Evolutionary conservation across 2,888 invertebrate species (phyloP), one percentile per base, ranked within the genome.

Genomic region (Phyllotreta cruciferae): DNA sequence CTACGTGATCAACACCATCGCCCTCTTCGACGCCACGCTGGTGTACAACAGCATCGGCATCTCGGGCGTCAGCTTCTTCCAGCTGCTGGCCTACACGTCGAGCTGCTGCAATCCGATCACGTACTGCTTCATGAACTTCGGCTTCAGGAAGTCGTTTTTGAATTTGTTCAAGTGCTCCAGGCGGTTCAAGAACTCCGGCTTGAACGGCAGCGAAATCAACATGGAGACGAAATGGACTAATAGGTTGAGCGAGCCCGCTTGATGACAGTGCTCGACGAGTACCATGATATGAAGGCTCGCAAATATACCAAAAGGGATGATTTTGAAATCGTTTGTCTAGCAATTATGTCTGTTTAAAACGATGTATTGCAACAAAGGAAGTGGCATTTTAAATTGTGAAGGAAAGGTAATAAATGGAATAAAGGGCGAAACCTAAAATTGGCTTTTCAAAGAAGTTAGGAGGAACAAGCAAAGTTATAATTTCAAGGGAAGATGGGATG

Each of bases 31-130:
- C 68, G 79, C 82, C 0, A 74, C 76, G 7, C 78, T 81, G 24
- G 66, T 87, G 5, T 84, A 85, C 72, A 78, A 81, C 35, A 78
- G 77, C 10, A 75, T 85, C 8, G 84, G 85, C 1, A 82, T 81
- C 60, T 80, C 81, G 4, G 84, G 82, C 2, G 83, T 87, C 63
- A 83, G 84, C 45, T 80, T 85, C 63, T 81, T 87, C 53, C 86
- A 87, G 68, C 79, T 88, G 9, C 74, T 88, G 53, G 85, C 87
- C 3, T 88, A 87, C 74, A 80, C 84, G 2, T 87, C 87, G 6
- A 84, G 86, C 52, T 88, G 88, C 75, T 87, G 86, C 73, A 89
- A 89, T 75, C 89, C 89, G 3, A 87, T 89, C 70, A 89, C 89
- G 1, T 88, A 88, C 77, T 88, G 88, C 76, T 88, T 89, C 77